Base-by-base conservation (phyloP, 2,113 vertebrate species). In the Semnopithecus entellus region DNA sequence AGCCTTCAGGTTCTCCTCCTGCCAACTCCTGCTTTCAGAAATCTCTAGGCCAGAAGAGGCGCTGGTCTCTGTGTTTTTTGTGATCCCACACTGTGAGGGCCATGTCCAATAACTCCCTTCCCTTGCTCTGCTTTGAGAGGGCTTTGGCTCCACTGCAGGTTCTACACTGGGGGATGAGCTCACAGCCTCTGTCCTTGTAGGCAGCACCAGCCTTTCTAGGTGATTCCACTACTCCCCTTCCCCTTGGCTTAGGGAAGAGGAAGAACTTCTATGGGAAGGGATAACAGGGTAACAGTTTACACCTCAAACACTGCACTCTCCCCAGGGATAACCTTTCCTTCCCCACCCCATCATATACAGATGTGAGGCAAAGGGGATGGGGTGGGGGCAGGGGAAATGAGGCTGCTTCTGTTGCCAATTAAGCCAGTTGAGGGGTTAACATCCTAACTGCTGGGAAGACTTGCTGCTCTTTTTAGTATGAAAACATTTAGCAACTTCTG, bases 211-310 rank as follows among this genome's bases (percentile, higher is more conserved):
- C 45, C 40, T 48, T 72, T 23, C 23, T 13, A 9, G 2, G 25
- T 48, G 64, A 85, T 30, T 55, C 32, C 50, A n/a, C 9, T 3
- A 20, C 14, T 40, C 6, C 38, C 61, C 48, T 75, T 45, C 40
- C 30, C 22, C 2, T 23, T 50, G 13, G 38, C 55, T 88, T 84
- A 38, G 22, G 40, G 35, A 23, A 76, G 25, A 86, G 40, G 52
- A 91, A 30, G 22, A 17, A 76, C 52, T 30, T 2, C 3, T 22
- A 8, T 0, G 8, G 43, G 25, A 17, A 75, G 17, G 25, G 8
- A 2, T 2, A 16, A 50, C 1, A 25, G n/a, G 6, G 3, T 2
- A 27, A 55, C 1, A 30, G 10, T 73, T 79, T 5, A 9, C 2
- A 57, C 27, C n/a, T 35, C 50, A 72, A 59, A n/a, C 12, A 18